A percentile compares a stretch with the other conserved stretches of the same genome.
Conservation (phyloP, 2,888 invertebrate species). For the Tillus elongatus region DNA sequence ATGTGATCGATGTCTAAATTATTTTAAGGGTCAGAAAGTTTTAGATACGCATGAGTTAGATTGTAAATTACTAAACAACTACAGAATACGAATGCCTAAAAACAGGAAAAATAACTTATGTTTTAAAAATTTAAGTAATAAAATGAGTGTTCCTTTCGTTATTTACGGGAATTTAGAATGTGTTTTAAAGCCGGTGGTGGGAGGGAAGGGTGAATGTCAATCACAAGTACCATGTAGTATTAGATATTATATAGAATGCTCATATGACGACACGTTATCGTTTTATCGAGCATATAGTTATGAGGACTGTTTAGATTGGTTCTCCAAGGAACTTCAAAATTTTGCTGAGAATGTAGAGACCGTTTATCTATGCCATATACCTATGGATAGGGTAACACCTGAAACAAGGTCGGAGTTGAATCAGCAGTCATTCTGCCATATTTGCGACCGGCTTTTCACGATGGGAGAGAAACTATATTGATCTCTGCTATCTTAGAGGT, state of each 20-base stretch:
- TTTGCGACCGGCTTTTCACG: constrained; percentile 11
- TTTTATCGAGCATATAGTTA: constrained; percentile 13
- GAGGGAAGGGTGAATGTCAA: constrained; percentile 1
- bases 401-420: constrained; percentile 9
- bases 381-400: constrained; percentile 11
- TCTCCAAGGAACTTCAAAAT: constrained; percentile 8
- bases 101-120: not conserved
- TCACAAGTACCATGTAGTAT: constrained; percentile 12
- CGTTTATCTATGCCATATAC: constrained; percentile 11
- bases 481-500: not conserved
- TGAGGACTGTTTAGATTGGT: constrained; percentile 14
- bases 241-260: constrained; percentile 15
- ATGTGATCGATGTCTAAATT: too few relatives aligned
- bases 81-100: too few relatives aligned
- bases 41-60: too few relatives aligned
- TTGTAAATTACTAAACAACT: too few relatives aligned
- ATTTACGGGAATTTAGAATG: constrained; percentile 9
- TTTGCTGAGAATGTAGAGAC: constrained; percentile 15
- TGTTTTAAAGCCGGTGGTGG: constrained; percentile 10
- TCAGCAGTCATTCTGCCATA: constrained; percentile 11
- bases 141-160: not conserved
- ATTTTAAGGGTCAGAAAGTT: too few relatives aligned
- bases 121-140: not conserved
- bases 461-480: not conserved
- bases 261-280: constrained; percentile 12